A percentile compares a stretch with the other conserved stretches of the same genome.
phyloP scores from a whole-genome alignment of 2,888 invertebrate species.

The Coleophora deauratella region DNA sequence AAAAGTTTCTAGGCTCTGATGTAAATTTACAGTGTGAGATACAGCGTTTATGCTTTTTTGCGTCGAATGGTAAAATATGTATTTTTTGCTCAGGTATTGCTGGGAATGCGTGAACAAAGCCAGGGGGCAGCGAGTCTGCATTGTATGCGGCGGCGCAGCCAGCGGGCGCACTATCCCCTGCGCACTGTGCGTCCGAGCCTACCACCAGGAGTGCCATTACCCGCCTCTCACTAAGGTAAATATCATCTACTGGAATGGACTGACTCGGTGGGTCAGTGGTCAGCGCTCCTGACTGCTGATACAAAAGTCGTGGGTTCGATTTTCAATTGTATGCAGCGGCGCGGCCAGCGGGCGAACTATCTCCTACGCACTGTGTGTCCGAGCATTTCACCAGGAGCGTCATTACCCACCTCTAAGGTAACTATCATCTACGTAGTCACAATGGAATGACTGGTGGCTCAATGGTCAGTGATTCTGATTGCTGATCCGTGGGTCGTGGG shows the following conservation, averaged over 20 bases:
- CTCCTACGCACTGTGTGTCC: conserved; percentile 91
- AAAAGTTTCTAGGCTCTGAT: too few species aligned
- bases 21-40: too few species aligned
- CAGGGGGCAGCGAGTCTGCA: conserved; percentile 93
- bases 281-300: too few species aligned
- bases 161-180: conserved; percentile 82
- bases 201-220: conserved; percentile 94
- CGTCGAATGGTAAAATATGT: too few species aligned
- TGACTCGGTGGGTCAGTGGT: too few species aligned
- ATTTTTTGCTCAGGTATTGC: conserved; percentile 97
- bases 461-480: too few species aligned
- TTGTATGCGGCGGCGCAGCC: conserved; percentile 86
- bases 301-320: too few species aligned
- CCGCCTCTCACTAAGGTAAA: conserved; percentile 75
- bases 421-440: conserved; percentile 80
- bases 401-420: conserved; percentile 83
- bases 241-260: too few species aligned
- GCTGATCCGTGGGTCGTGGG: too few species aligned
- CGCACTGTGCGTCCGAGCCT: conserved; percentile 91
- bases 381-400: conserved; percentile 95
- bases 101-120: conserved; percentile 96
- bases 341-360: conserved; percentile 75
- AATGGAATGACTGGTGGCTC: too few species aligned
- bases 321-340: conserved; percentile 94
- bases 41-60: too few species aligned